Percentiles rank a stretch among this genome's conserved stretches.
Evolutionary conservation across 2,113 vertebrate genomes (phyloP).

Genomic region (Trichomycterus rosablanca): DNA sequence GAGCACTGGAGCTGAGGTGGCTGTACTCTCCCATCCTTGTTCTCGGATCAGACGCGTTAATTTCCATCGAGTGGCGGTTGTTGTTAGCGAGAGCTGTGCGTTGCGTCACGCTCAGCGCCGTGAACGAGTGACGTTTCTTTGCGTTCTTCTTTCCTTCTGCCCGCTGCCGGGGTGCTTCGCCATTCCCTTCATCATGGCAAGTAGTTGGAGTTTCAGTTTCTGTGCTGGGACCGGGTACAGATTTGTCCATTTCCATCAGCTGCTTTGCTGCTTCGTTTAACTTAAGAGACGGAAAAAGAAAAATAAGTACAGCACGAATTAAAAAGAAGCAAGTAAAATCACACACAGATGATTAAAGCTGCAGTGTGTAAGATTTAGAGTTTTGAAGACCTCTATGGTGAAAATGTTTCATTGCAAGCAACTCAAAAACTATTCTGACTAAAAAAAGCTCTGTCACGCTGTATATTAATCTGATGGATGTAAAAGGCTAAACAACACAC

Average conservation of each 20-base stretch:
- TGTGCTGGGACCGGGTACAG: conserved; percentile 67
- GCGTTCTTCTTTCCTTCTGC: conserved; percentile 91
- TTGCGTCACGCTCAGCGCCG: conserved; percentile 89
- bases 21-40: conserved; percentile 80
- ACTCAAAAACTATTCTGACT: no score
- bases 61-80: conserved; percentile 98
- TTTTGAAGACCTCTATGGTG: no score
- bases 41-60: conserved; percentile 90
- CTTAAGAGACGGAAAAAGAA: conserved; percentile 55
- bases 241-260: conserved; percentile 95
- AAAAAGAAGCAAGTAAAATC: no score
- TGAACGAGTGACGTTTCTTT: conserved; percentile 97
- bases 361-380: no score
- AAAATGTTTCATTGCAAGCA: no score
- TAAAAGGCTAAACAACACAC: no score
- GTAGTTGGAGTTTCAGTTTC: conserved; percentile 56
- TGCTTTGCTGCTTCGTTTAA: conserved; percentile 95
- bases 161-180: conserved; percentile 74
- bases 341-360: no score
- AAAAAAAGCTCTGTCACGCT: no score
- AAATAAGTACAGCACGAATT: neutral
- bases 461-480: no score
- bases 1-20: conserved; percentile 75
- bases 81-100: conserved; percentile 74
- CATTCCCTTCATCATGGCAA: conserved; percentile 44